These are phyloP conservation scores for Phocoena phocoena DNA, from an alignment of 2,113 vertebrate species.

Conservation along the genomic window DNA sequence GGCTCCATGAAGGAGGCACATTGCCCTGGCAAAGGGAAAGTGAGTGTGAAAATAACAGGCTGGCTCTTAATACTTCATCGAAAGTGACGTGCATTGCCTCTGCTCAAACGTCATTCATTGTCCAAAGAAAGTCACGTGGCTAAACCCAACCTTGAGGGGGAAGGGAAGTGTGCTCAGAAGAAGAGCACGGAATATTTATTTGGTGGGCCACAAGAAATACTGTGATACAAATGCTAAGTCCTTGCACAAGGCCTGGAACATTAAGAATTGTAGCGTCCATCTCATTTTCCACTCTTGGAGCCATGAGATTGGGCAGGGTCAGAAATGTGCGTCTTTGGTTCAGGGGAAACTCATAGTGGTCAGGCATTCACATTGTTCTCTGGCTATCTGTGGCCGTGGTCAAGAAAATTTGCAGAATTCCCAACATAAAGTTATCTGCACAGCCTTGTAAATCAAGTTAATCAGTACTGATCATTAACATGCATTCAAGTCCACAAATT, in stretches of 20 bases:
- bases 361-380: background rate
- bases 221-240: background rate
- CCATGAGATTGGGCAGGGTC: background rate
- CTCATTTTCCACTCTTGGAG: background rate
- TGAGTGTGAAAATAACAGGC: background rate
- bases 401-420: slow-evolving; percentile 37
- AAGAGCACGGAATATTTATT: background rate
- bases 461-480: slow-evolving; percentile 42
- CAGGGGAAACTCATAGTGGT: background rate
- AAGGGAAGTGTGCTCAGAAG: background rate
- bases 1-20: background rate
- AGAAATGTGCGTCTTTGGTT: background rate
- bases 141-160: background rate
- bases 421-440: background rate
- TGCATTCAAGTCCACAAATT: slow-evolving; percentile 48
- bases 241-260: background rate
- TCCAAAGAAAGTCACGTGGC: background rate
- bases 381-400: background rate
- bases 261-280: background rate
- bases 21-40: background rate
- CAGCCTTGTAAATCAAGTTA: slow-evolving; percentile 35
- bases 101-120: background rate
- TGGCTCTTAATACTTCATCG: background rate
- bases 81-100: background rate
- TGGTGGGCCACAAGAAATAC: background rate